Base-by-base conservation (phyloP, 2,888 invertebrate genomes). In the Adelphocoris suturalis region DNA sequence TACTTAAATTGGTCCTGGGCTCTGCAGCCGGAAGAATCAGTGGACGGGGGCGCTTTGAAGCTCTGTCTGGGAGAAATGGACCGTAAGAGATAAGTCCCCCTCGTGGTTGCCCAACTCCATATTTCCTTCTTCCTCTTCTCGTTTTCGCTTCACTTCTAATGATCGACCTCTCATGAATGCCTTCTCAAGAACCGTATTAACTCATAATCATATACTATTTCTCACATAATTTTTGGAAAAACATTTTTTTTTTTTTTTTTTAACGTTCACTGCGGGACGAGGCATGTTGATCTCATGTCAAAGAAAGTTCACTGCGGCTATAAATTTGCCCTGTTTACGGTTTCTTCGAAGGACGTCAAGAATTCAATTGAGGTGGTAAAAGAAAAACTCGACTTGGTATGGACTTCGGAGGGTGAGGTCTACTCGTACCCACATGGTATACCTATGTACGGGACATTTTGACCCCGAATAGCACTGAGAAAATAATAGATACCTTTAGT, bases 11-110 rank as follows among this genome's bases (percentile, higher is more conserved):
- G 86, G 55, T 57, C 86, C 28, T 46, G 7, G 68, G 82, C 48
- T 47, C 52, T 81, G 11, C 23, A 52, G 82, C 52, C 48, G 52
- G 82, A 52, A 52, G 82, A 46, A 37, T 2, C 19, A 82, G 52
- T 52, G 82, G 52, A 82, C 82, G 52, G 52, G 82, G 52, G 82
- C 47, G 82, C 23, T 68, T 68, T 68, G 68, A 68, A 68, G 68
- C 68, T 68, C 68, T 86, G 88, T 88, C 88, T 78, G 88, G 55
- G 80, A 80, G 88, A 78, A 88, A 88, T 88, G 88, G 88, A 88
- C 88, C 88, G 88, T 80, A 57, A 88, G 88, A 88, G 88, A 88
- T 88, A 88, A 88, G 88, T 52, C 48, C 88, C 55, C 37, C 78
- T 19, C 75, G 82, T 19, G 47, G 82, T 82, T 82, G 46, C 75